Evolutionary conservation across 1,140 invertebrate genomes (phyloP).

Genomic region (Drosophila suzukii): DNA sequence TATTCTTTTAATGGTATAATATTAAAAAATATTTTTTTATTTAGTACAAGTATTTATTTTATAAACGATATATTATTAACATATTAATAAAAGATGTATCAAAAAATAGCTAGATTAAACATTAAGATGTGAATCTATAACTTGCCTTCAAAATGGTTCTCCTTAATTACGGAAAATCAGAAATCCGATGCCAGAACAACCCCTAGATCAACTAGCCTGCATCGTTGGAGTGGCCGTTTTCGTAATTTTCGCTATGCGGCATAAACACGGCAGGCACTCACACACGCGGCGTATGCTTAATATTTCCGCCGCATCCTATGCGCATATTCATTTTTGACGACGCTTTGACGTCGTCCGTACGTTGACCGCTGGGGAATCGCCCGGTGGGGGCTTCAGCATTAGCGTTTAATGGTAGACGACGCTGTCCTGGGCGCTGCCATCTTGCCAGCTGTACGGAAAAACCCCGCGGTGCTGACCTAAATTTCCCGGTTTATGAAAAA

Average conservation of each 20-base stretch:
- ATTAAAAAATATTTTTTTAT: no score
- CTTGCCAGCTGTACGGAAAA: conserved; percentile 28
- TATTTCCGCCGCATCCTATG: conserved; percentile 77
- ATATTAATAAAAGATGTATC: no score
- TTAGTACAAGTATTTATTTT: no score
- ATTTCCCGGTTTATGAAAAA: conserved; percentile 78
- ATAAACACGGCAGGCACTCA: conserved; percentile 32
- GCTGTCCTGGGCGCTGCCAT: conserved; percentile 48
- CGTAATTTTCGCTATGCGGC: conserved; percentile 53
- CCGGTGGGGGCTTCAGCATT: conserved; percentile 58
- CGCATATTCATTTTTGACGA: conserved; percentile 81
- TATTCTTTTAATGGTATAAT: no score
- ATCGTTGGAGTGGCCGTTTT: conserved; percentile 26
- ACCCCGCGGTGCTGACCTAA: conserved; percentile 73
- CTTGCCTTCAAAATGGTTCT: no score
- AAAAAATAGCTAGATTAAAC: no score
- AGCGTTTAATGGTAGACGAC: conserved; percentile 55
- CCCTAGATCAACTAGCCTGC: conserved; percentile 23
- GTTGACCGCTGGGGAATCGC: conserved; percentile 69
- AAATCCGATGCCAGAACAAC: conserved; percentile 8
- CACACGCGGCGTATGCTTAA: conserved; percentile 74
- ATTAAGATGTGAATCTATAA: no score
- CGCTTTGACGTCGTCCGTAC: conserved; percentile 59
- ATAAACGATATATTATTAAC: no score
- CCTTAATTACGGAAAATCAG: not conserved